Percentiles rank a stretch among this genome's conserved stretches.
Conservation (phyloP, 2,797 vertebrate genomes). For the Gadopsis marmoratus region DNA sequence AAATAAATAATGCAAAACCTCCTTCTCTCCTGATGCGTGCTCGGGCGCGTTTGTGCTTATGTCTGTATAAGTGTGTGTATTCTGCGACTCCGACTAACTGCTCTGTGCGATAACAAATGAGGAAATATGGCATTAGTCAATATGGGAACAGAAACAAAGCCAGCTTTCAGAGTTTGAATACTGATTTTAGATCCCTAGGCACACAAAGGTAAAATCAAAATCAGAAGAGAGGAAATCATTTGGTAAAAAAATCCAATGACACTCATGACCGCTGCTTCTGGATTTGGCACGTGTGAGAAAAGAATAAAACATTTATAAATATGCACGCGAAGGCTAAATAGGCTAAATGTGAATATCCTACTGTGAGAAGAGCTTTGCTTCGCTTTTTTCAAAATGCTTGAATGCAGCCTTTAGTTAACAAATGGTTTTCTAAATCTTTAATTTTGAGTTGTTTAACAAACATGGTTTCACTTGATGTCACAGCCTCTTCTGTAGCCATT, state of each 20-base stretch:
- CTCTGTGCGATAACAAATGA: conserved; percentile 55
- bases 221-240: background rate
- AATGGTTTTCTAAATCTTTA: background rate
- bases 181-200: conserved; percentile 24
- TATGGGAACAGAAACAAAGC: conserved; percentile 25
- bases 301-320: background rate
- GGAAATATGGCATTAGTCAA: conserved; percentile 50
- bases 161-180: conserved; percentile 31
- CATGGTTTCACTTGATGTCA: background rate
- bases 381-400: background rate
- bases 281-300: conserved; percentile 1
- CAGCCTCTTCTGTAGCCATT: background rate
- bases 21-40: conserved; percentile 27
- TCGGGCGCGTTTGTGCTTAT: background rate
- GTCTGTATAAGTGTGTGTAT: conserved; percentile 11
- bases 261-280: background rate
- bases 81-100: conserved; percentile 30
- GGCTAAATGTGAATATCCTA: background rate
- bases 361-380: background rate
- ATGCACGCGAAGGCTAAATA: background rate
- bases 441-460: background rate
- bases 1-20: conserved; percentile 77
- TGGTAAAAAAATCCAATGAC: background rate
- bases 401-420: background rate
- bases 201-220: conserved; percentile 20